These are phyloP conservation scores for Pterois miles DNA, from an alignment of 2,797 vertebrate genomes.

Conservation along the genomic window DNA sequence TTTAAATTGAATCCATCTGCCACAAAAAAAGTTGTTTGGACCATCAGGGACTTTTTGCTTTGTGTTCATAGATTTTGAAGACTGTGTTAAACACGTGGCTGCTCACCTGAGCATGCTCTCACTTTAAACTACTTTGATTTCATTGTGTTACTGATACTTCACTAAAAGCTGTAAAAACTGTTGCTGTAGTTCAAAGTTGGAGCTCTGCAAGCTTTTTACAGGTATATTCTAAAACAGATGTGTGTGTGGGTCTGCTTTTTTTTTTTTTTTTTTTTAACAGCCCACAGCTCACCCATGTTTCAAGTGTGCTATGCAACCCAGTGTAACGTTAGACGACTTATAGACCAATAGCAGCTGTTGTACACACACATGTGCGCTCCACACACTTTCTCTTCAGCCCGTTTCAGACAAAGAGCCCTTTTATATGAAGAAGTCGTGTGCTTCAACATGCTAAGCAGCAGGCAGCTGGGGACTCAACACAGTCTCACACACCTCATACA, in stretches of 20 bases:
- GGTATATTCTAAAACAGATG: conserved; percentile 8
- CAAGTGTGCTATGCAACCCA: conserved; percentile 52
- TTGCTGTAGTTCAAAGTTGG: background rate
- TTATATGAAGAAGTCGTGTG: conserved; percentile 32
- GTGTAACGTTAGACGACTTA: conserved; percentile 47
- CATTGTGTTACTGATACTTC: background rate
- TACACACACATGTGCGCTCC: conserved; percentile 15
- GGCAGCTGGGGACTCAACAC: background rate
- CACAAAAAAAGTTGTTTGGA: background rate
- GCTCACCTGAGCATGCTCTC: background rate
- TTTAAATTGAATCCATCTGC: background rate
- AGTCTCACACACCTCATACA: background rate
- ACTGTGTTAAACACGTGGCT: background rate
- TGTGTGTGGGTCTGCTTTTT: background rate
- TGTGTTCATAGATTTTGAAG: background rate
- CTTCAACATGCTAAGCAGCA: conserved; percentile 14
- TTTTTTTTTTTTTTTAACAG: background rate
- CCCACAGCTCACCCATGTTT: conserved; percentile 46
- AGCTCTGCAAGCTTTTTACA: background rate
- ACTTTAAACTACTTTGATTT: background rate
- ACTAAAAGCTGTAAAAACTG: background rate
- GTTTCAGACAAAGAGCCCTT: conserved; percentile 44
- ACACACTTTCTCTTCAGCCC: conserved; percentile 3
- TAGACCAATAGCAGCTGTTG: conserved; percentile 51
- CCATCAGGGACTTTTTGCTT: background rate